Evolutionary conservation across 2,888 invertebrate species (phyloP).

Genomic region (Aphidoletes aphidimyza): DNA sequence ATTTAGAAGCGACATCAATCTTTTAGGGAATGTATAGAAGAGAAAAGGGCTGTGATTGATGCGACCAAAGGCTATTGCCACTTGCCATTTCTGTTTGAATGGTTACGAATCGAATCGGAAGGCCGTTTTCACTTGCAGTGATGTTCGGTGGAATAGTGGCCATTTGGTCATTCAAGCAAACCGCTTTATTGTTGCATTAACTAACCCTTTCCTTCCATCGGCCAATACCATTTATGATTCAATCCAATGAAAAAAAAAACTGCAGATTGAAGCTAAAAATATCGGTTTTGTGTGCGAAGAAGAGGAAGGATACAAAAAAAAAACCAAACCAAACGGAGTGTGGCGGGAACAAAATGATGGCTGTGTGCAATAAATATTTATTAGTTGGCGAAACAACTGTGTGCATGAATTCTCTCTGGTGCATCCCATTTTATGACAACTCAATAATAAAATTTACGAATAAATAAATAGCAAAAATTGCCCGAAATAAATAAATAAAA

Average conservation of each 20-base stretch:
- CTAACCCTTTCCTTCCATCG: constrained; percentile 29
- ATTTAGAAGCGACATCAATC: neutral
- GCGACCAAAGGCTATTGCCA: constrained; percentile 2
- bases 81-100: too few relatives aligned
- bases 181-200: constrained; percentile 47
- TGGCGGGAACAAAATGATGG: neutral
- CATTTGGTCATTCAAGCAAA: constrained; percentile 54
- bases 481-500: constrained; percentile 2
- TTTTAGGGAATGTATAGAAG: neutral
- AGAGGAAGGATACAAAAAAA: too few relatives aligned
- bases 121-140: neutral
- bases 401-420: neutral
- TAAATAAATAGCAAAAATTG: neutral
- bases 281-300: neutral
- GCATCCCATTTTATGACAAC: constrained; percentile 51
- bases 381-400: constrained; percentile 26
- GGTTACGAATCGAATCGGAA: constrained; percentile 21
- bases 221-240: neutral
- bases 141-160: neutral
- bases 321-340: too few relatives aligned
- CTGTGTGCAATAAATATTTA: constrained; percentile 30
- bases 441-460: constrained; percentile 44
- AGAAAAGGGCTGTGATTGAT: constrained; percentile 47
- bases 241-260: neutral
- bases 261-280: neutral